Conservation (phyloP, 2,797 vertebrate genomes). For the Sebastes trivittatus region DNA sequence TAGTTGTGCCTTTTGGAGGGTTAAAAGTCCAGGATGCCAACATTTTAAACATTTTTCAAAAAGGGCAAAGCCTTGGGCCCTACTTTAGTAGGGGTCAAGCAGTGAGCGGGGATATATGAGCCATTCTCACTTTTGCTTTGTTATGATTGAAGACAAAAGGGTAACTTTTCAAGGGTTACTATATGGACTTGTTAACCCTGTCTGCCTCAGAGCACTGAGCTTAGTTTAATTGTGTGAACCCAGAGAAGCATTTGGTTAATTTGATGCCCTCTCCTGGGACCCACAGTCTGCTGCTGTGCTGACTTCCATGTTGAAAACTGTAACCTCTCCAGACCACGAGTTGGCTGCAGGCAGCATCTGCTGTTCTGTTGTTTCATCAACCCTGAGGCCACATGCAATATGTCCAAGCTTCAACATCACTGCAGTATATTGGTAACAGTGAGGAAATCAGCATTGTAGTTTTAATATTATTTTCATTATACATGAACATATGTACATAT, state of each 20-base stretch:
- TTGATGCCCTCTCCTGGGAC: neutral
- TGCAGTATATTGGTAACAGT: neutral
- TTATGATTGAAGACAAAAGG: neutral
- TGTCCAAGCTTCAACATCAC: neutral
- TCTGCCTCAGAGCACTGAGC: neutral
- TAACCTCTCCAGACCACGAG: slow-evolving; percentile 20
- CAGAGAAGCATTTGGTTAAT: slow-evolving; percentile 10
- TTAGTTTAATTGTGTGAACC: neutral
- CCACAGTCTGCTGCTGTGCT: slow-evolving; percentile 8
- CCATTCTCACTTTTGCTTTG: too few relatives aligned
- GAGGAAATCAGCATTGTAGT: neutral
- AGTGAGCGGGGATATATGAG: too few relatives aligned
- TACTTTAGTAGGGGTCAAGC: too few relatives aligned
- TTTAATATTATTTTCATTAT: neutral
- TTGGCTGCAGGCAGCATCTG: slow-evolving; percentile 39
- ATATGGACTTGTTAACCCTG: neutral
- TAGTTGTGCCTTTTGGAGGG: too few relatives aligned
- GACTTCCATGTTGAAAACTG: slow-evolving; percentile 5
- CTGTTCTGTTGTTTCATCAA: slow-evolving; percentile 8
- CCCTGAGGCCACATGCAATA: slow-evolving; percentile 10
- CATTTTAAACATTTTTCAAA: too few relatives aligned
- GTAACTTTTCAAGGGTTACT: neutral
- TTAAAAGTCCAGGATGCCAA: too few relatives aligned
- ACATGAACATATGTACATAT: too few relatives aligned
- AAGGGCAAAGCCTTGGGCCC: too few relatives aligned